A percentile compares a stretch with the other conserved stretches of the same genome.
Evolutionary conservation across 2,797 vertebrate genomes (phyloP).

Genomic region (Muscicapa comitata): DNA sequence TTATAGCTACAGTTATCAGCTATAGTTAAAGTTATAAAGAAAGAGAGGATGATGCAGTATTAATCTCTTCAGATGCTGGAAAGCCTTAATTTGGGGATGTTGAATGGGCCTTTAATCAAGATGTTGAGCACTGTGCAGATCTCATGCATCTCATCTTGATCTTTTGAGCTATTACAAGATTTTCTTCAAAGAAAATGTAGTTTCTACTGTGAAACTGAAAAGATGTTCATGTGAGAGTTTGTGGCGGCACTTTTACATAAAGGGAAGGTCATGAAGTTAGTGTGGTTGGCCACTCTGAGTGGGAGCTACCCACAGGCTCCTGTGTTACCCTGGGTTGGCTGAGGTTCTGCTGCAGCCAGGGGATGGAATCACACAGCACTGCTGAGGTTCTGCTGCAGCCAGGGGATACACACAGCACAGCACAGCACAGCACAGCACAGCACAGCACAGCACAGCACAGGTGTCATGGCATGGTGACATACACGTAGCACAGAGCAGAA

Average conservation of each 20-base stretch:
- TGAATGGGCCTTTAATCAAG: background rate
- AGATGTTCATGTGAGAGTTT: background rate
- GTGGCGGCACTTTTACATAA: background rate
- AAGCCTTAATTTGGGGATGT: too few relatives aligned
- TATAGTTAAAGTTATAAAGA: background rate
- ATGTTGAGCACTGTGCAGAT: accelerated
- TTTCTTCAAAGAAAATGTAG: background rate
- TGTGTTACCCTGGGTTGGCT: background rate
- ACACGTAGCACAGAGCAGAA: accelerated
- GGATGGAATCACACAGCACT: background rate
- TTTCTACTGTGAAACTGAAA: background rate
- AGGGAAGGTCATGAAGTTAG: background rate
- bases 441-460: background rate
- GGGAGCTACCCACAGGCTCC: background rate
- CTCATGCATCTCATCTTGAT: background rate
- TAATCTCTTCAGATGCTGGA: background rate
- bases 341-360: background rate
- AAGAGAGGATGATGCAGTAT: background rate
- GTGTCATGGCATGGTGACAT: background rate
- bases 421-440: background rate
- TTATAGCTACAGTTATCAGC: background rate
- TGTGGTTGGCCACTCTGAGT: accelerated
- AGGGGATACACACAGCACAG: background rate
- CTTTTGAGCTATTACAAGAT: background rate
- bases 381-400: background rate